Evolutionary conservation across 2,113 vertebrate species (phyloP).

Genomic region (Donacobius atricapilla): DNA sequence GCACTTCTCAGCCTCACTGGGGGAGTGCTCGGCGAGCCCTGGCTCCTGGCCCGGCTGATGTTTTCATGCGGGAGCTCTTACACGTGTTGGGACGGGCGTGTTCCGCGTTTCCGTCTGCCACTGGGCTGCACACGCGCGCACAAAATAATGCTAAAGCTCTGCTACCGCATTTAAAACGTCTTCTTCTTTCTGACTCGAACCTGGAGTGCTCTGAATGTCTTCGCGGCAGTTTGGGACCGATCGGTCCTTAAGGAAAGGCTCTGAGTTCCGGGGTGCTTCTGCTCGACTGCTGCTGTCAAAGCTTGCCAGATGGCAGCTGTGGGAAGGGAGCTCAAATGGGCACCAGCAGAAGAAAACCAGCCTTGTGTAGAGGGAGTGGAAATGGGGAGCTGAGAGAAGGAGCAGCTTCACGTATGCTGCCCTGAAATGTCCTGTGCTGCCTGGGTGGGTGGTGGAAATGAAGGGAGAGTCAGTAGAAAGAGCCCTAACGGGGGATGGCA

Average conservation of each 20-base stretch:
- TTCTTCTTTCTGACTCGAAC: rapidly evolving
- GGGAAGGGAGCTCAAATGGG: background rate
- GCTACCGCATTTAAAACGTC: rapidly evolving
- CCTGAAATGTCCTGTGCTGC: background rate
- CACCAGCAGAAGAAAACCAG: rapidly evolving
- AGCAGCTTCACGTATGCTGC: rapidly evolving
- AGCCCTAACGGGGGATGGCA: background rate
- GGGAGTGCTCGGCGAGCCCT: background rate
- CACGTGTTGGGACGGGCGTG: background rate
- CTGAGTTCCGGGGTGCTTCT: background rate
- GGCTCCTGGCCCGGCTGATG: rapidly evolving
- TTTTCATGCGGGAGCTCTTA: background rate
- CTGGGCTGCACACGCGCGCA: rapidly evolving
- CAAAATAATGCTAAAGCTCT: background rate
- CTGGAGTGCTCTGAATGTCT: rapidly evolving
- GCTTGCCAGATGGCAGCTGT: background rate
- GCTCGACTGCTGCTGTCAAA: background rate
- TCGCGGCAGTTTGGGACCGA: rapidly evolving
- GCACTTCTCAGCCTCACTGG: rapidly evolving
- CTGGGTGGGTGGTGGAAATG: background rate
- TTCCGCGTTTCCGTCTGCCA: rapidly evolving
- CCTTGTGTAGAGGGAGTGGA: background rate
- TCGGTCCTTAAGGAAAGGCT: background rate
- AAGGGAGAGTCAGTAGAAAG: background rate
- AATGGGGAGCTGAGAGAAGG: background rate